Evolutionary conservation across 2,888 invertebrate genomes (phyloP), one percentile per base, ranked within the genome.

Genomic region (Cheilosia impressa): DNA sequence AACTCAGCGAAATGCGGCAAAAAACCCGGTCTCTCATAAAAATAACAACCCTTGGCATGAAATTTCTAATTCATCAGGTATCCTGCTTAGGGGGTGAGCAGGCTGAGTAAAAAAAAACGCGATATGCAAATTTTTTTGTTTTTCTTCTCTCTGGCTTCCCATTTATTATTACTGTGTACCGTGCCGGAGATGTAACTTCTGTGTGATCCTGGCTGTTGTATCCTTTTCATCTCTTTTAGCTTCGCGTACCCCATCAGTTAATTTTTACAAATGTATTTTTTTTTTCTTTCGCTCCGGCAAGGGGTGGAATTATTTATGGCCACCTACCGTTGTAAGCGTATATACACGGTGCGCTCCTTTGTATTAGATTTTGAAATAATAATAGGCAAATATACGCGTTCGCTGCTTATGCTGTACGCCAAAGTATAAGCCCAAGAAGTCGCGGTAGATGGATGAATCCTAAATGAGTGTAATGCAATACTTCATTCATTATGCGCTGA

Each of bases 251-350:
- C 85, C 85, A 85, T 85, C 85, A 81, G 85, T 85, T 85, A 85
- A 85, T 85, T 85, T 85, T 85, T 85, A 85, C 85, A 85, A 85
- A 85, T 85, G 85, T 81, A 77, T 71, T 68, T 80, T 78, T 80
- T 78, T 47, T 72, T 52, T 63, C 41, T 27, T 60, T 55, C 52
- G n/a, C 81, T 62, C 62, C 19, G 68, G 80, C 81, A 81, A 81
- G 85, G 84, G 85, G 85, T 85, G 81, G 85, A 85, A 85, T 85
- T 77, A 81, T 85, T 85, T 85, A 85, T 85, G 85, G 68, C 81
- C 85, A 85, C 81, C 85, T 76, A 81, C 60, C 76, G 45, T 43
- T 47, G 47, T 63, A 41, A 17, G 41, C n/a, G 52, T 60, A 52
- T 69, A 78, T 79, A 38, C 47, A 55, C 10, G 53, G 19, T 22